These are phyloP conservation scores for Mastacembelus armatus DNA, from an alignment of 2,797 vertebrate species.

Conservation along the genomic window DNA sequence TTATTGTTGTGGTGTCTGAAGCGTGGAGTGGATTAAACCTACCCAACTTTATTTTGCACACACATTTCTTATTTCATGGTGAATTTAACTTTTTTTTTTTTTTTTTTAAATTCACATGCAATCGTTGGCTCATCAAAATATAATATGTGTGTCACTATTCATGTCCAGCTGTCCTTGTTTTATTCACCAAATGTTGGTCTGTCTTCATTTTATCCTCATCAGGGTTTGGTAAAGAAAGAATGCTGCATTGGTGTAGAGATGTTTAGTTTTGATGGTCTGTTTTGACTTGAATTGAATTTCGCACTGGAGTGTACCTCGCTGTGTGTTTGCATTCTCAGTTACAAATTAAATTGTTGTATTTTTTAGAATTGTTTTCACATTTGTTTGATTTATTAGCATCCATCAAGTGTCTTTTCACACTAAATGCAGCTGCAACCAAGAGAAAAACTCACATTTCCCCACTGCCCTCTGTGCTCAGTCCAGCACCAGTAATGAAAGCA, in stretches of 20 bases:
- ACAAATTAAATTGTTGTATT: background rate
- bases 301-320: background rate
- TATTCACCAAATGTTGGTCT: background rate
- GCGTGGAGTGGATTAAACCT: constrained; percentile 18
- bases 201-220: no score
- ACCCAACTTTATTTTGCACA: background rate
- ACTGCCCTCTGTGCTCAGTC: constrained; percentile 1
- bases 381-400: no score
- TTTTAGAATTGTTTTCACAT: no score
- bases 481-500: constrained; percentile 22
- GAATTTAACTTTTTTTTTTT: no score
- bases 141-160: background rate
- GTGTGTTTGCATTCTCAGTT: background rate
- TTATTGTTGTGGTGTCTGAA: constrained; percentile 21
- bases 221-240: no score
- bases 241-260: background rate
- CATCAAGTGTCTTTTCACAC: background rate
- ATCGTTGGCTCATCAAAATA: background rate
- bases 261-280: background rate
- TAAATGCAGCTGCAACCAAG: background rate
- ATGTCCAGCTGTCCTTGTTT: background rate
- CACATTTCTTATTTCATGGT: background rate
- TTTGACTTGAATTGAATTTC: background rate
- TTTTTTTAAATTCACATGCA: no score
- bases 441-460: background rate